Conservation (phyloP, 2,888 invertebrate species). For the Sesia bembeciformis region DNA sequence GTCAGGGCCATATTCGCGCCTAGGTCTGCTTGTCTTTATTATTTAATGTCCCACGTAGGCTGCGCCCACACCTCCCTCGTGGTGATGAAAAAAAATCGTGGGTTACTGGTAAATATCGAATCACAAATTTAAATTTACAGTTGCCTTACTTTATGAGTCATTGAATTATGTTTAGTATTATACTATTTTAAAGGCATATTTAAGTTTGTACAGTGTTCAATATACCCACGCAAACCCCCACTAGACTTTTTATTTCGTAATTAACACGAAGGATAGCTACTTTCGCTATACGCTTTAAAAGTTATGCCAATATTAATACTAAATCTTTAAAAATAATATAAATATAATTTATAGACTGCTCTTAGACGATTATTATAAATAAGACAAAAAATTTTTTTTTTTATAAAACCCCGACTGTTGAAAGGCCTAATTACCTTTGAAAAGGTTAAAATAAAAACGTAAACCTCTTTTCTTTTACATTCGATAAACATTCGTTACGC, state of each 20-base stretch:
- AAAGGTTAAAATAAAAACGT: too few species aligned
- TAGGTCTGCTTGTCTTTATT: constrained; percentile 14
- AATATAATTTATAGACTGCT: too few species aligned
- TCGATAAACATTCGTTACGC: too few species aligned
- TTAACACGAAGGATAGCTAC: constrained; percentile 35
- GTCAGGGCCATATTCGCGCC: neutral
- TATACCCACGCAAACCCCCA: constrained; percentile 46
- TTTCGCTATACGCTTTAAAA: neutral
- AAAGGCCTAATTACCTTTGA: too few species aligned
- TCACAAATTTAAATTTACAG: constrained; percentile 7
- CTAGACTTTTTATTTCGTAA: constrained; percentile 48
- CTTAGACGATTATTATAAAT: too few species aligned
- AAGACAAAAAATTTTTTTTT: too few species aligned
- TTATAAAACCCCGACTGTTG: too few species aligned
- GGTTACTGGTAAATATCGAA: constrained; percentile 40
- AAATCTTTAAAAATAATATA: too few species aligned
- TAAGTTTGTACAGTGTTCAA: constrained; percentile 9
- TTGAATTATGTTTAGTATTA: neutral
- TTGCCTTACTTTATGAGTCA: neutral
- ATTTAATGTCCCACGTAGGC: constrained; percentile 46
- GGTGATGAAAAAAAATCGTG: constrained; percentile 41
- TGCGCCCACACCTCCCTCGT: constrained; percentile 46
- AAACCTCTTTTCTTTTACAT: too few species aligned
- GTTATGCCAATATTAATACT: too few species aligned
- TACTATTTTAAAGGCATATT: neutral